A percentile compares a stretch with the other conserved stretches of the same genome.
Evolutionary conservation across 1,140 invertebrate species (phyloP).

Genomic region (Holcopasites calliopsidis): DNA sequence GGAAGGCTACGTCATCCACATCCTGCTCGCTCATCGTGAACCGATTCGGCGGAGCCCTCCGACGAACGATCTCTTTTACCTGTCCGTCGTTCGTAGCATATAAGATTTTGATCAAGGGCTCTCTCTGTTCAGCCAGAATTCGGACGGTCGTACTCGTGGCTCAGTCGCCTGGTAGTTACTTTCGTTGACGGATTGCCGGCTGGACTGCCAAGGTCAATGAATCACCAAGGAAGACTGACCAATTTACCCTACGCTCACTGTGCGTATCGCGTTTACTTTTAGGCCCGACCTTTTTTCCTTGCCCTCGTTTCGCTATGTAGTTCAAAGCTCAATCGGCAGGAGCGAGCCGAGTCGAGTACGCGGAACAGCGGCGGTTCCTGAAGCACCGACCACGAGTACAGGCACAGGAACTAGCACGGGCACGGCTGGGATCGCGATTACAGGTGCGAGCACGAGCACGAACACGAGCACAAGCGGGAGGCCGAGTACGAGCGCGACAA

Average conservation of each 20-base stretch:
- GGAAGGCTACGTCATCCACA: slow-evolving; percentile 94
- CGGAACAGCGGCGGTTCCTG: background rate
- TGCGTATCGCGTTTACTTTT: background rate
- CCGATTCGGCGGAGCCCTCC: slow-evolving; percentile 73
- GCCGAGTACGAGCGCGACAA: slow-evolving; percentile 33
- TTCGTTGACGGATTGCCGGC: slow-evolving; percentile 15
- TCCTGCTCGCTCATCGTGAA: slow-evolving; percentile 90
- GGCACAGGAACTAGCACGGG: too few species aligned
- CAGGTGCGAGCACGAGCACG: slow-evolving; percentile 14
- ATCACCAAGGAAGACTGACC: slow-evolving; percentile 21
- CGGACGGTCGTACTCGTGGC: slow-evolving; percentile 40
- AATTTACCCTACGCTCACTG: background rate
- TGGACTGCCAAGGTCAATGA: slow-evolving; percentile 38
- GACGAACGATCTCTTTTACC: slow-evolving; percentile 79
- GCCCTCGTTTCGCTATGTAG: background rate
- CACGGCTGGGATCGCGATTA: background rate
- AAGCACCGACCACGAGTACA: background rate
- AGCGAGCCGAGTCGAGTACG: background rate
- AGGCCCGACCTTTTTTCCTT: slow-evolving; percentile 1
- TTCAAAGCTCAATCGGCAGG: background rate
- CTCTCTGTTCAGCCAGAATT: slow-evolving; percentile 77
- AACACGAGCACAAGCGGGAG: slow-evolving; percentile 28
- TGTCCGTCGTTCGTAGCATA: slow-evolving; percentile 78
- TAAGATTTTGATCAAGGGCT: slow-evolving; percentile 79
- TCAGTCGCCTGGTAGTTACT: slow-evolving; percentile 5